Evolutionary conservation across 2,888 invertebrate species (phyloP).

Genomic region (Tinea pellionella): DNA sequence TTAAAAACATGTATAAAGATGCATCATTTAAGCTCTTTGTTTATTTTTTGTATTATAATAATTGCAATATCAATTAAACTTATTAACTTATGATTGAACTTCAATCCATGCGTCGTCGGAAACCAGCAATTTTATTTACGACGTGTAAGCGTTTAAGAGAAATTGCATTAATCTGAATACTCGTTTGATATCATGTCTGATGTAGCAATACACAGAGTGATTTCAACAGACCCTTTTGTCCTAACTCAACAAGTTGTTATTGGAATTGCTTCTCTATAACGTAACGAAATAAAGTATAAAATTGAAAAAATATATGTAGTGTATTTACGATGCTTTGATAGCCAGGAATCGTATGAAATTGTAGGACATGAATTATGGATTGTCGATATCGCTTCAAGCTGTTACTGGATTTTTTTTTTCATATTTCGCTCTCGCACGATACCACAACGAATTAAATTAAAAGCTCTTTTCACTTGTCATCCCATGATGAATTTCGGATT

Average conservation of each 20-base stretch:
- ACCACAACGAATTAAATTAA: slow-evolving; percentile 70
- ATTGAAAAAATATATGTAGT: slow-evolving; percentile 25
- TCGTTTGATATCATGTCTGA: slow-evolving; percentile 66
- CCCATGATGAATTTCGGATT: slow-evolving; percentile 65
- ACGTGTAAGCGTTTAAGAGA: slow-evolving; percentile 69
- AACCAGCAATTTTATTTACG: slow-evolving; percentile 67
- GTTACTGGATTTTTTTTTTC: slow-evolving; percentile 65
- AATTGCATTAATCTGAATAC: slow-evolving; percentile 70
- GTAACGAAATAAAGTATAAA: slow-evolving; percentile 37
- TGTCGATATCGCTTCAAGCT: slow-evolving; percentile 70
- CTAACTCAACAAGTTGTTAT: slow-evolving; percentile 27
- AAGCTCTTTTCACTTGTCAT: slow-evolving; percentile 70
- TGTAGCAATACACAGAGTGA: slow-evolving; percentile 62
- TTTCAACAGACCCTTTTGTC: slow-evolving; percentile 24
- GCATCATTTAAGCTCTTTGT: background rate
- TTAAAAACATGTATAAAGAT: background rate
- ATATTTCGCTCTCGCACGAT: slow-evolving; percentile 52
- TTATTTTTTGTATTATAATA: slow-evolving; percentile 29
- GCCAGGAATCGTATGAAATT: slow-evolving; percentile 60
- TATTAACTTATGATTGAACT: slow-evolving; percentile 36
- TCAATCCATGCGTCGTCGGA: slow-evolving; percentile 36
- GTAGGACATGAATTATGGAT: slow-evolving; percentile 70
- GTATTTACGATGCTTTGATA: slow-evolving; percentile 32
- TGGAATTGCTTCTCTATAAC: slow-evolving; percentile 28
- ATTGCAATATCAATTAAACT: slow-evolving; percentile 51